A percentile compares a stretch with the other conserved stretches of the same genome.
Conservation (phyloP, 2,113 vertebrate genomes). For the Diphyllodes magnificus region DNA sequence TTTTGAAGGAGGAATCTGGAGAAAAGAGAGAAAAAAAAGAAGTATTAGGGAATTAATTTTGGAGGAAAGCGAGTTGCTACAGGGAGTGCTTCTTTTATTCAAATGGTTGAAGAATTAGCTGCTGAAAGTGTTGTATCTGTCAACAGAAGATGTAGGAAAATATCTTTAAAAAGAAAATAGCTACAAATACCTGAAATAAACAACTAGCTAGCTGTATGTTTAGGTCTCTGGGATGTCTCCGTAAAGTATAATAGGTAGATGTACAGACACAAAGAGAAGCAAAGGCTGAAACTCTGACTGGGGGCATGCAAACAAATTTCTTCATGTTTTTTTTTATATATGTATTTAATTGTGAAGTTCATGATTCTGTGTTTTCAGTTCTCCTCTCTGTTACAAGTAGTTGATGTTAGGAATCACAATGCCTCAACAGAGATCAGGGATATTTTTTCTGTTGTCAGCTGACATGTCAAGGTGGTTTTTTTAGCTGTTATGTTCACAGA, state of each 20-base stretch:
- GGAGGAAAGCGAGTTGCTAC: not conserved
- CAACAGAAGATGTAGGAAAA: not conserved
- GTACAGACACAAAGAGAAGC: not conserved
- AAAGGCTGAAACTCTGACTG: not conserved
- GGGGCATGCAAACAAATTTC: not conserved
- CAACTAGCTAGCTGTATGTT: not conserved
- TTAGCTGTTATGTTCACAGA: slow-evolving; percentile 28
- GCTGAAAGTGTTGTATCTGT: not conserved
- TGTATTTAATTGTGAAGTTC: not conserved
- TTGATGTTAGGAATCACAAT: not conserved
- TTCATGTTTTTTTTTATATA: not conserved
- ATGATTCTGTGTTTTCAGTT: not conserved
- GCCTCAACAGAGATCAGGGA: not conserved
- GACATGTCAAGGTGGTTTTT: slow-evolving; percentile 10
- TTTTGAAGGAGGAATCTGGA: not conserved
- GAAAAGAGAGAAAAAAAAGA: not conserved
- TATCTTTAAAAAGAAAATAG: not conserved
- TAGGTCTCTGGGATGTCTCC: not conserved
- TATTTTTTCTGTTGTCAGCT: slow-evolving; percentile 11
- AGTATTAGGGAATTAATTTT: not conserved
- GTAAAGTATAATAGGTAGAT: not conserved
- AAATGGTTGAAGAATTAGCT: not conserved
- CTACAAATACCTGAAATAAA: not conserved
- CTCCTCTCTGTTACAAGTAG: not conserved
- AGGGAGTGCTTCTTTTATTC: not conserved